Evolutionary conservation across 2,888 invertebrate species (phyloP).

Genomic region (Pelosia muscerda): DNA sequence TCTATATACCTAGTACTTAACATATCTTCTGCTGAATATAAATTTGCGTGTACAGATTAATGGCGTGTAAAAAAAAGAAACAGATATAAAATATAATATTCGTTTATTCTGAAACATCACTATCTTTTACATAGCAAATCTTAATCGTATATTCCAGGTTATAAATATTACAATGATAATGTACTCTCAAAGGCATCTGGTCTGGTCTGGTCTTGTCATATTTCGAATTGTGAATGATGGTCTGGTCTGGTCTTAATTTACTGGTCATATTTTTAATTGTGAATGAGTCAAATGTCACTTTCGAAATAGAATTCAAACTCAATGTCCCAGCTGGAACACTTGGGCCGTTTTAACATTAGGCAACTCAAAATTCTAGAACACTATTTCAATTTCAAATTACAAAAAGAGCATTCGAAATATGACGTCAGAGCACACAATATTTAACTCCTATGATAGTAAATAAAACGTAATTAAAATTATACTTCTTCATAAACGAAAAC

Average conservation of each 20-base stretch:
- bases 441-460: not conserved
- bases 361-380: too few species aligned
- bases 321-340: too few species aligned
- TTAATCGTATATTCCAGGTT: slow-evolving; percentile 20
- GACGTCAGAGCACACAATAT: not conserved
- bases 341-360: too few species aligned
- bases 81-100: slow-evolving; percentile 31
- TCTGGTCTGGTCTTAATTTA: slow-evolving; percentile 8
- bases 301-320: not conserved
- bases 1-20: too few species aligned
- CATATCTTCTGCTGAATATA: not conserved
- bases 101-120: slow-evolving; percentile 45
- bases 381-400: too few species aligned
- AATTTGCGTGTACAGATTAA: not conserved
- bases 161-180: slow-evolving; percentile 1
- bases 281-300: not conserved
- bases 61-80: not conserved
- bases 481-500: not conserved
- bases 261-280: not conserved
- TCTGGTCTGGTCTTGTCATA: slow-evolving; percentile 9
- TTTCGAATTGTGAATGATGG: not conserved
- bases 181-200: slow-evolving; percentile 6
- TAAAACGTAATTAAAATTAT: not conserved
- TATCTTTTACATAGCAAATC: slow-evolving; percentile 31
- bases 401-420: slow-evolving; percentile 14